Percentiles rank a stretch among this genome's conserved stretches.
phyloP scores from a whole-genome alignment of 2,113 vertebrate species.

The Dasyurus viverrinus region DNA sequence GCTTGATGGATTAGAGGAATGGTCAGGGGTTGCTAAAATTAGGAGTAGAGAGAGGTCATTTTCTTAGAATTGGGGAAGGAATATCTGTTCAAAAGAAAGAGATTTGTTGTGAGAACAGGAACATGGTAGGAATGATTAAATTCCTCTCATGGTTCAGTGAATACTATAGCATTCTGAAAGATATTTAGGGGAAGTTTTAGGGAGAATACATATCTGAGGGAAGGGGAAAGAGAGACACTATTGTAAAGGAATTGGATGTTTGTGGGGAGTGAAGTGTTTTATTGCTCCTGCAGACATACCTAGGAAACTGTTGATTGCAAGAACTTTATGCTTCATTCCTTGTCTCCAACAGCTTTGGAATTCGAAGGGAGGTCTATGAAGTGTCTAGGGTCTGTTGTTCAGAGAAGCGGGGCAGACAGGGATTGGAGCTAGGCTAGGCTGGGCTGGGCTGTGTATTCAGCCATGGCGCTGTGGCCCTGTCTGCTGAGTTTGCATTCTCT shows the following conservation, averaged over 20 bases:
- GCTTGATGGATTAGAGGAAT: neutral
- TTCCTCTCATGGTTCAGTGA: neutral
- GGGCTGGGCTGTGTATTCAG: neutral
- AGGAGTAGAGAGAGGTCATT: neutral
- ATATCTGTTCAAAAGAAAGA: neutral
- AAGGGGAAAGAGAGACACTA: neutral
- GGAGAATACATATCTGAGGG: neutral
- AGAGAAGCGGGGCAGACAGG: neutral
- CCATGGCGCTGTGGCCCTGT: neutral
- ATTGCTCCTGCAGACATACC: neutral
- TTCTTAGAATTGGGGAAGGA: neutral
- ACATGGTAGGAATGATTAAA: neutral
- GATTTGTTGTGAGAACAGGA: neutral
- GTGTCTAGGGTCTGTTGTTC: neutral
- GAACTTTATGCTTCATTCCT: neutral
- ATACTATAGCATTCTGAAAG: neutral
- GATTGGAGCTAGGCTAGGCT: neutral
- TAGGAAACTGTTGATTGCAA: neutral
- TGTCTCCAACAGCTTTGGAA: neutral
- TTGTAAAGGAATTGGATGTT: neutral
- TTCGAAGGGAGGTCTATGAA: neutral
- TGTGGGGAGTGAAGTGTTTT: neutral
- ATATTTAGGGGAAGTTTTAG: neutral
- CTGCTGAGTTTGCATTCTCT: conserved; percentile 3
- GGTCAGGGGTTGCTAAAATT: neutral